These are phyloP conservation scores for Tapirus indicus DNA, from an alignment of 2,797 vertebrate species.

Conservation along the genomic window DNA sequence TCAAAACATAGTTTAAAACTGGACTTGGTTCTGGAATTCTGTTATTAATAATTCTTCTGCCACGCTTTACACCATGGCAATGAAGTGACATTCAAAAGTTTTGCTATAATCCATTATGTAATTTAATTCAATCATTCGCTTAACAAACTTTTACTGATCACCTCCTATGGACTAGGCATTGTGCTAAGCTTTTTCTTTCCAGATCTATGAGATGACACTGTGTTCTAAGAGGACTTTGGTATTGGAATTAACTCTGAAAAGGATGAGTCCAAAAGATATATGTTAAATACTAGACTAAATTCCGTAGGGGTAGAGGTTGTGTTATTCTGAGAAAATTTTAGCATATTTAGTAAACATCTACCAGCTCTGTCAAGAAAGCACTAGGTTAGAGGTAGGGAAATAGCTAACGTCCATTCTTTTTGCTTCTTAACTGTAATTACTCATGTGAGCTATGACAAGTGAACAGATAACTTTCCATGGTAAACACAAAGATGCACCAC, in stretches of 20 bases:
- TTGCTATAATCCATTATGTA: not conserved
- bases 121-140: not conserved
- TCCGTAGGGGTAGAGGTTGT: not conserved
- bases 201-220: not conserved
- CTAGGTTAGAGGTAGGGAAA: not conserved
- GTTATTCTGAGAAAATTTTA: not conserved
- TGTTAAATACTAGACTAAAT: not conserved
- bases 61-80: not conserved
- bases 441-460: not conserved
- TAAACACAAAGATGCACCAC: not conserved
- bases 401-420: not conserved
- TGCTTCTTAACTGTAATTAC: not conserved
- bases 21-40: not conserved
- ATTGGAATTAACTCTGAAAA: constrained; percentile 19
- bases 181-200: not conserved
- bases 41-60: not conserved
- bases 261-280: not conserved
- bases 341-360: not conserved
- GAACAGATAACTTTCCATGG: not conserved
- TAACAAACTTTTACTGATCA: not conserved
- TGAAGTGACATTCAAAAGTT: not conserved
- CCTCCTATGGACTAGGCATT: not conserved
- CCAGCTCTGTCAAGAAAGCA: not conserved
- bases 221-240: not conserved
- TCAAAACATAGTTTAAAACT: constrained; percentile 56